Conservation (phyloP, 1,140 invertebrate genomes). For the Arctopsyche grandis region DNA sequence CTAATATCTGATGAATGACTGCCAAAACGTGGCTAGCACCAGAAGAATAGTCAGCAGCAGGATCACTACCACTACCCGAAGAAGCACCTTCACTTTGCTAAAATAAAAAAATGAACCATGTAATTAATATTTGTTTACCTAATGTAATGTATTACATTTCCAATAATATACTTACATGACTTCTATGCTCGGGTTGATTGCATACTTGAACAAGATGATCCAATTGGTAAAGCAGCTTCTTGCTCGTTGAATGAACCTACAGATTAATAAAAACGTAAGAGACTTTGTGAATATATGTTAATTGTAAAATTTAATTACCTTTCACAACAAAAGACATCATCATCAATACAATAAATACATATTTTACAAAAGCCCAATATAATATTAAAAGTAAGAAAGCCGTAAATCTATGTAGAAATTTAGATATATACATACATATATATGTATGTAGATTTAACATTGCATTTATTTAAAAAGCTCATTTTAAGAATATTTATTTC, state of each 20-base stretch:
- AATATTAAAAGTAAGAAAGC: no score
- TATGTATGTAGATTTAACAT: no score
- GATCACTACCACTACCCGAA: conserved; percentile 77
- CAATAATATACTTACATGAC: conserved; percentile 57
- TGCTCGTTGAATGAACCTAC: conserved; percentile 95
- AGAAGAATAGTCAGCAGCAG: conserved; percentile 95
- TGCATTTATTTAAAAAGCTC: no score
- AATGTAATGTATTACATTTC: not conserved
- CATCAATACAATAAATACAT: no score
- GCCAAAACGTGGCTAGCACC: conserved; percentile 89
- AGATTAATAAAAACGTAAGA: conserved; percentile 58
- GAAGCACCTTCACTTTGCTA: conserved; percentile 58
- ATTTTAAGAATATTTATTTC: no score
- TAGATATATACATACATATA: no score
- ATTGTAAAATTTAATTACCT: no score
- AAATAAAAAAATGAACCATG: not conserved
- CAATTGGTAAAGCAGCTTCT: conserved; percentile 94
- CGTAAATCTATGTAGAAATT: no score
- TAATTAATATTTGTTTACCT: conserved; percentile 11
- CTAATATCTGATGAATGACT: conserved; percentile 93
- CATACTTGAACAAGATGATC: conserved; percentile 96
- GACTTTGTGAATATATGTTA: no score
- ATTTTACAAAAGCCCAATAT: no score
- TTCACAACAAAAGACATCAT: no score
- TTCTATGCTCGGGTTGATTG: conserved; percentile 83